phyloP scores from a whole-genome alignment of 2,797 vertebrate genomes.

The Molossus molossus region DNA sequence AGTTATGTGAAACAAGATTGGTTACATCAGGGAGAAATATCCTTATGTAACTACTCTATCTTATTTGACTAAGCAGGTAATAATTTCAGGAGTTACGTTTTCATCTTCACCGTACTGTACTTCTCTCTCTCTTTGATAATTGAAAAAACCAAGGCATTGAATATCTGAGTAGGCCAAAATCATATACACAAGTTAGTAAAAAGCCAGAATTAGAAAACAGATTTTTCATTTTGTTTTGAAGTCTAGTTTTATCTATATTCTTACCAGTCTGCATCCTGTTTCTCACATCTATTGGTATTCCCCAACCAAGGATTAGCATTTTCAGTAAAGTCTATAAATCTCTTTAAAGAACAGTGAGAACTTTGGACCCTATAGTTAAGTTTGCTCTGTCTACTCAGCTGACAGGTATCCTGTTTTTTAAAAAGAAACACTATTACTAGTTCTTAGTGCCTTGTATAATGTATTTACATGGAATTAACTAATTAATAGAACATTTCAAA shows the following conservation, averaged over 20 bases:
- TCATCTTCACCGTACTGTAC: constrained; percentile 43
- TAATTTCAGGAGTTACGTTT: constrained; percentile 63
- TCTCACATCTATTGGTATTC: constrained; percentile 41
- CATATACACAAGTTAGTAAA: constrained; percentile 38
- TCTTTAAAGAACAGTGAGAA: constrained; percentile 63
- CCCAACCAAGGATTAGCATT: neutral
- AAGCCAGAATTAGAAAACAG: constrained; percentile 67
- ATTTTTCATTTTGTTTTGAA: neutral
- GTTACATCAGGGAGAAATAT: neutral
- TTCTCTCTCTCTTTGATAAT: constrained; percentile 56
- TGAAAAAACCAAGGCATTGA: constrained; percentile 61
- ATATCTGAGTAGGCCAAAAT: constrained; percentile 26
- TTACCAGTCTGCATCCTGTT: constrained; percentile 16
- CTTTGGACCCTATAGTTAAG: neutral
- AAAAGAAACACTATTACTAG: constrained; percentile 63
- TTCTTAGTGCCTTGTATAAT: constrained; percentile 54
- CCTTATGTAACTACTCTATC: neutral
- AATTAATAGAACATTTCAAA: constrained; percentile 63
- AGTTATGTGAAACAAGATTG: constrained; percentile 57
- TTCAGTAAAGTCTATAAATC: constrained; percentile 58
- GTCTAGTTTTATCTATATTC: neutral
- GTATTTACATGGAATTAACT: constrained; percentile 55
- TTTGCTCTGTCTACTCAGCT: constrained; percentile 8
- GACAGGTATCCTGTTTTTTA: constrained; percentile 40
- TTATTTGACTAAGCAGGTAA: constrained; percentile 57